A percentile compares a stretch with the other conserved stretches of the same genome.
phyloP scores from a whole-genome alignment of 2,797 vertebrate genomes.

The Cirrhinus mrigala region DNA sequence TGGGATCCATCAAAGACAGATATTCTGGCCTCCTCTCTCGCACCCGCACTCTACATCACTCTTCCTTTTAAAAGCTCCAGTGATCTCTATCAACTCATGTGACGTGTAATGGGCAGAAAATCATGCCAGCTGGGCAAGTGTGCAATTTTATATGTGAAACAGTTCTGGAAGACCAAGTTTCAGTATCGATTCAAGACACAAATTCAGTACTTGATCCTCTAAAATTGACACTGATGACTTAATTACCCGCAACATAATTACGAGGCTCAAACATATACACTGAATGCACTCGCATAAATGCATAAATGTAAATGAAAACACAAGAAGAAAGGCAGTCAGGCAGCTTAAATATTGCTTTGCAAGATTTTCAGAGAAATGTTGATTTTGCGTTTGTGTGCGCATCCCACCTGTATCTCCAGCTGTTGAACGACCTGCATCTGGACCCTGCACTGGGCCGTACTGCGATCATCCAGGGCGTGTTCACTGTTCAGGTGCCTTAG shows the following conservation, averaged over 20 bases:
- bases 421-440: constrained; percentile 99
- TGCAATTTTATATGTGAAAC: constrained; percentile 9
- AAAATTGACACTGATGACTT: neutral
- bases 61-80: constrained; percentile 83
- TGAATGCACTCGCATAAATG: neutral
- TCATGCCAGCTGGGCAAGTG: constrained; percentile 21
- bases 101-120: constrained; percentile 40
- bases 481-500: constrained; percentile 97
- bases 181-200: neutral
- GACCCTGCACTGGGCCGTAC: constrained; percentile 97
- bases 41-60: constrained; percentile 67
- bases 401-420: constrained; percentile 96
- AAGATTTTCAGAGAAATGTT: constrained; percentile 33
- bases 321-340: neutral
- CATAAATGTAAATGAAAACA: constrained; percentile 13
- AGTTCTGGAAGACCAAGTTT: constrained; percentile 2
- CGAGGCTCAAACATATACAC: neutral
- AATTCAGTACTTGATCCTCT: neutral
- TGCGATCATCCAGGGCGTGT: constrained; percentile 97
- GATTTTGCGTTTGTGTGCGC: constrained; percentile 21
- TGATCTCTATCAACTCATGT: constrained; percentile 66
- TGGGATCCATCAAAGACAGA: constrained; percentile 52
- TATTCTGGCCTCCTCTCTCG: constrained; percentile 37
- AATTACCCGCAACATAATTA: constrained; percentile 6
- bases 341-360: constrained; percentile 18